Base-by-base conservation (phyloP, 2,113 vertebrate genomes). In the Aspidoscelis tigris region DNA sequence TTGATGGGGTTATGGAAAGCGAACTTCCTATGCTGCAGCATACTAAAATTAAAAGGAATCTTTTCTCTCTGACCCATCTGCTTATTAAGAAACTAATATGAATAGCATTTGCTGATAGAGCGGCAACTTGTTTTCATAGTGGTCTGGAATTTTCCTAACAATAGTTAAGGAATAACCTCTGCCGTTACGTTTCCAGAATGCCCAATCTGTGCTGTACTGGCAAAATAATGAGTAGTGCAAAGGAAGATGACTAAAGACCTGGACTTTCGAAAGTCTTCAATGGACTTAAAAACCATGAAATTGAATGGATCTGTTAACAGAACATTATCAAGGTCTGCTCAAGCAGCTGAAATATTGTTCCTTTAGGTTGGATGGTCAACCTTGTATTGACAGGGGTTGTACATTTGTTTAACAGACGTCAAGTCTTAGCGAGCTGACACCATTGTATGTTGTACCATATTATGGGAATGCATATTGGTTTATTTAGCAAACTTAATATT, bases 151-250 rank as follows among this genome's bases (percentile, higher is more conserved):
- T 33, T 33, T 33, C 33, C 33, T 33, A 33, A 33, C 33, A 33
- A 33, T 33, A 80, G 16, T 87, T 90, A 88, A 84, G 50, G 83
- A 83, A 90, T 50, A 89, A 82, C 18, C 47, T 88, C 80, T 88
- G 71, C 87, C 66, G 76, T 71, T 33, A 71, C 18, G 53, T 58
- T 76, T 84, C 26, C 21, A 89, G 58, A 83, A 21, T 74, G 83
- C 90, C 73, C 65, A 83, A 76, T 78, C 61, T 1, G 0, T 81
- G 78, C 76, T 84, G 84, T 43, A 64, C 76, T 81, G 83, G 81
- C 81, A 88, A 83, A 84, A 81, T 82, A 87, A 88, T 90, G 82
- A 88, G 82, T 1, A 39, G 68, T 80, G 9, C 7, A 80, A 47
- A 58, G 47, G 24, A 88, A 33, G 84, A 84, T n/a, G 84, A 85